These are phyloP conservation scores for Eucera pruinosa DNA, from an alignment of 2,888 invertebrate species.

Conservation along the genomic window DNA sequence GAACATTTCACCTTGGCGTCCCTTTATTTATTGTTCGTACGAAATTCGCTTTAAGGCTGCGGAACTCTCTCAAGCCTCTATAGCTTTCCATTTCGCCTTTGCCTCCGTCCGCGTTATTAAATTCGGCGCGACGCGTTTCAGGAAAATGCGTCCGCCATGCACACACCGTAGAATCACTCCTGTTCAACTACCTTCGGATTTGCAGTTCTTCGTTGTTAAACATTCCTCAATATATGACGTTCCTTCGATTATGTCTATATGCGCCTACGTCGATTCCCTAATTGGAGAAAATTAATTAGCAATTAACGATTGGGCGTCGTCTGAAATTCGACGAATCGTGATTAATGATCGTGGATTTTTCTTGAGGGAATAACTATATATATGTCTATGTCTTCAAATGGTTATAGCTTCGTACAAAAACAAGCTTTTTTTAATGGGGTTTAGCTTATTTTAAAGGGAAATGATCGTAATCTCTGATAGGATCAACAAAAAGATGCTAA, in stretches of 20 bases:
- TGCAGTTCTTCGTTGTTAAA: conserved; percentile 68
- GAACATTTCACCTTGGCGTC: conserved; percentile 22
- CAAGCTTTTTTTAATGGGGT: too few relatives aligned
- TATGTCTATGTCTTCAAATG: too few relatives aligned
- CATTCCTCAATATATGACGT: conserved; percentile 57
- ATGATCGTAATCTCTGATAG: too few relatives aligned
- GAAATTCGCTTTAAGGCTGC: conserved; percentile 69
- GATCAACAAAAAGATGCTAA: too few relatives aligned
- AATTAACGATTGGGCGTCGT: not conserved
- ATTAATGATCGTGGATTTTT: too few relatives aligned
- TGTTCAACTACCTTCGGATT: conserved; percentile 20
- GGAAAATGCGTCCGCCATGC: conserved; percentile 34
- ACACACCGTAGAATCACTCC: conserved; percentile 1
- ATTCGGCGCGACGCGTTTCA: conserved; percentile 57
- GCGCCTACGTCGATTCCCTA: not conserved
- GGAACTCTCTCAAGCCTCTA: not conserved
- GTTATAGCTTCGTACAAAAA: too few relatives aligned
- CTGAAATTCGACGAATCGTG: not conserved
- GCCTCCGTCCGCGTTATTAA: conserved; percentile 58
- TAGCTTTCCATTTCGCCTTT: conserved; percentile 40
- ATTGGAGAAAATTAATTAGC: conserved; percentile 40
- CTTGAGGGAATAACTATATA: too few relatives aligned
- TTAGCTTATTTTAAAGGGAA: too few relatives aligned
- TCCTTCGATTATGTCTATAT: not conserved
- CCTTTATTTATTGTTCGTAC: conserved; percentile 72